Evolutionary conservation across 2,113 vertebrate species (phyloP).

Genomic region (Mastomys coucha): DNA sequence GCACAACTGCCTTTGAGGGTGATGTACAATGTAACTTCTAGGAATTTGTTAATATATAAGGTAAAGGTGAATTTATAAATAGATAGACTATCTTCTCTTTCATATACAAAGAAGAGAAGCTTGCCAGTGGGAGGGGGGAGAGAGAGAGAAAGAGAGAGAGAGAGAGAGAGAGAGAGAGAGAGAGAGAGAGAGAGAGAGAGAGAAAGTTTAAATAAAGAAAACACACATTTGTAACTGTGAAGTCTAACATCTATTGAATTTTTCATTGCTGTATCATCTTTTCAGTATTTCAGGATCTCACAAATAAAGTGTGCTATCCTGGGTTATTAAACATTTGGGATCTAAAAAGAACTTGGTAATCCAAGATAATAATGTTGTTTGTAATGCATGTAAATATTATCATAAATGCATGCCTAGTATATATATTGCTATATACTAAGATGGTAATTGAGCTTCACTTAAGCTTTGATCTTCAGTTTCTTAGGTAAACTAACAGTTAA

Average conservation of each 20-base stretch:
- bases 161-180: neutral
- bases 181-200: neutral
- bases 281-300: neutral
- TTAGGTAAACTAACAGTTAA: conserved; percentile 1
- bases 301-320: neutral
- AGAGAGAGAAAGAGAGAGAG: neutral
- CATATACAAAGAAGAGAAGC: neutral
- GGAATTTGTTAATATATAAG: neutral
- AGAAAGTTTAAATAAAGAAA: neutral
- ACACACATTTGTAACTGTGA: neutral
- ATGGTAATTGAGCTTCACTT: neutral
- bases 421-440: neutral
- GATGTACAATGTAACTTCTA: neutral
- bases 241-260: neutral
- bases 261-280: neutral
- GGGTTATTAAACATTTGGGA: neutral
- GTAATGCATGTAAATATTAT: neutral
- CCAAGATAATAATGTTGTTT: neutral
- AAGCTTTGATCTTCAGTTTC: conserved; percentile 13
- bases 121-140: neutral
- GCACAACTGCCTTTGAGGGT: neutral
- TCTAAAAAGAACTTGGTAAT: neutral
- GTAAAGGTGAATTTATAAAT: conserved; percentile 22
- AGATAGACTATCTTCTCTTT: neutral
- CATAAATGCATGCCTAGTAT: neutral